A percentile compares a stretch with the other conserved stretches of the same genome.
phyloP scores from a whole-genome alignment of 2,888 invertebrate species.

The Trachelus iudaicus region DNA sequence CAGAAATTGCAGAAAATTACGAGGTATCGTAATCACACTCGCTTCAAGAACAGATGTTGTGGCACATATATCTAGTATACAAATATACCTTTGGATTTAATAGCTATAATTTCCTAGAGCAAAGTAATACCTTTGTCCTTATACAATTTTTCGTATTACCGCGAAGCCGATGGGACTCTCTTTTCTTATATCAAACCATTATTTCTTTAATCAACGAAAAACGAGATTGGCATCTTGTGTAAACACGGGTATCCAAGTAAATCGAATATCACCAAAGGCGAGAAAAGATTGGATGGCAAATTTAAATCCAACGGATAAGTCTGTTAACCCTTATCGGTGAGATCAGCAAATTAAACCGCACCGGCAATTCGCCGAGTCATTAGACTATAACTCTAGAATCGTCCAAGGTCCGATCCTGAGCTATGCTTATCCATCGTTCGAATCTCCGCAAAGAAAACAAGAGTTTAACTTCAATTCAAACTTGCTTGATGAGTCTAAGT shows the following conservation, averaged over 20 bases:
- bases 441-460: constrained; percentile 49
- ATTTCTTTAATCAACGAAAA: neutral
- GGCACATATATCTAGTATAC: neutral
- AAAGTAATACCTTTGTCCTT: neutral
- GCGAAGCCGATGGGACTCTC: neutral
- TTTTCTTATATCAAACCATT: neutral
- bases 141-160: neutral
- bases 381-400: constrained; percentile 34
- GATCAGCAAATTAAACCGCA: neutral
- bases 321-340: neutral
- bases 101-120: neutral
- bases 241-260: neutral
- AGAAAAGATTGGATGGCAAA: neutral
- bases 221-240: neutral
- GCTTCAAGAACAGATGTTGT: neutral
- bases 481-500: constrained; percentile 49
- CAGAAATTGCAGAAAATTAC: neutral
- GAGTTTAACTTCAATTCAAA: constrained; percentile 50
- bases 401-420: constrained; percentile 32
- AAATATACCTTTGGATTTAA: neutral
- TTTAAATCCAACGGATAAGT: neutral
- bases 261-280: neutral
- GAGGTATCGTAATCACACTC: neutral
- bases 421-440: constrained; percentile 35
- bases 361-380: constrained; percentile 36